Percentiles rank a stretch among this genome's conserved stretches.
Evolutionary conservation across 1,140 invertebrate species (phyloP).

Genomic region (Danaus plexippus): DNA sequence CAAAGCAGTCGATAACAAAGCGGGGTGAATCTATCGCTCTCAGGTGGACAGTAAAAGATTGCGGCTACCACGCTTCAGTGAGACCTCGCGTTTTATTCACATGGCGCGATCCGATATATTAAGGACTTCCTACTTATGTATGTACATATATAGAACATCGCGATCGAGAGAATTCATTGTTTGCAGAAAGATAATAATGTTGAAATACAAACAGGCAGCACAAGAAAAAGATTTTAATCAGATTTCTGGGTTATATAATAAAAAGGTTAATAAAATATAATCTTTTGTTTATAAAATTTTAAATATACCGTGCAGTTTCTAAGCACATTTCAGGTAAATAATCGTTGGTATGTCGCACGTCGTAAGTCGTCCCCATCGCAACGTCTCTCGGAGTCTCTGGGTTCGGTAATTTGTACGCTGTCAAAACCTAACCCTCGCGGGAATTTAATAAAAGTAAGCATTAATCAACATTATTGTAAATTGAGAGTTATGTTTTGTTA

Average conservation of each 20-base stretch:
- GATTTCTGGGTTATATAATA: too few species aligned
- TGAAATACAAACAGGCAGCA: too few species aligned
- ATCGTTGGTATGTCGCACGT: slow-evolving; percentile 4
- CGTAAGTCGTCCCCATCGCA: slow-evolving; percentile 12
- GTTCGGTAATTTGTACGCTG: slow-evolving; percentile 29
- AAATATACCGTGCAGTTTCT: too few species aligned
- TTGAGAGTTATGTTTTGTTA: too few species aligned
- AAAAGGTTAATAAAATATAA: too few species aligned
- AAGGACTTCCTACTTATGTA: background rate
- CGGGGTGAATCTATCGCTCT: background rate
- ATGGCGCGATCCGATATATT: slow-evolving; percentile 13
- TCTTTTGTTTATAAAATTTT: too few species aligned
- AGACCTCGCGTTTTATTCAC: slow-evolving; percentile 3
- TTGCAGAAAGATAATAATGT: background rate
- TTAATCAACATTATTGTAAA: slow-evolving; percentile 15
- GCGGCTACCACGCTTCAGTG: slow-evolving; percentile 16
- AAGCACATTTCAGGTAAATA: too few species aligned
- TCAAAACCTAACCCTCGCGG: slow-evolving; percentile 23
- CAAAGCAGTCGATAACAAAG: slow-evolving; percentile 11
- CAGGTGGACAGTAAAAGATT: slow-evolving; percentile 31
- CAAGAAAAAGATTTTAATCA: too few species aligned
- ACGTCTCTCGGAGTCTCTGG: slow-evolving; percentile 12
- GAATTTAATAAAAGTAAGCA: slow-evolving; percentile 35
- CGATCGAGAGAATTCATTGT: background rate
- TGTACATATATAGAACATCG: too few species aligned